Conservation (phyloP, 1,140 invertebrate species). For the Cydia amplana region DNA sequence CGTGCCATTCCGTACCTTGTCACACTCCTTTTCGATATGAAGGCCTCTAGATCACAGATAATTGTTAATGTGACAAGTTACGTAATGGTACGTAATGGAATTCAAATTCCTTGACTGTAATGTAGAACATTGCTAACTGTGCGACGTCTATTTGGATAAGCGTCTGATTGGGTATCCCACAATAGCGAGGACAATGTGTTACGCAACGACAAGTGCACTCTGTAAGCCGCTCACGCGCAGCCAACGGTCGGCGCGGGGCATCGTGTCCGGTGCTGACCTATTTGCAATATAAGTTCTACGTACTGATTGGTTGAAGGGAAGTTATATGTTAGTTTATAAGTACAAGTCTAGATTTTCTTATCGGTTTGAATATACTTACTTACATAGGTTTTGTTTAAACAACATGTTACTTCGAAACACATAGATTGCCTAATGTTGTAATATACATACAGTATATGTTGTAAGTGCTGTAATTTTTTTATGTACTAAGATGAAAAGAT, state of each 20-base stretch:
- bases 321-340: neutral
- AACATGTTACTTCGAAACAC: too few species aligned
- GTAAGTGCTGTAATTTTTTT: too few species aligned
- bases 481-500: too few species aligned
- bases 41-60: too few species aligned
- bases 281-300: constrained; percentile 53
- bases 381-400: too few species aligned
- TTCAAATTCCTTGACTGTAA: too few species aligned
- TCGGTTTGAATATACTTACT: neutral
- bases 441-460: too few species aligned
- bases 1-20: too few species aligned
- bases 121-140: neutral
- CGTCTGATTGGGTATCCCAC: neutral
- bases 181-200: constrained; percentile 57
- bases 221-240: constrained; percentile 58
- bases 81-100: too few species aligned
- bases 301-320: constrained; percentile 17
- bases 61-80: too few species aligned
- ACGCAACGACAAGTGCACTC: constrained; percentile 54
- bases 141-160: neutral
- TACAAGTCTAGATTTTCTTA: neutral
- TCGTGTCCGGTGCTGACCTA: constrained; percentile 61
- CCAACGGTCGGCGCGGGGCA: constrained; percentile 59
- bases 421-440: too few species aligned
- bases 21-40: too few species aligned